A percentile compares a stretch with the other conserved stretches of the same genome.
Evolutionary conservation across 2,113 vertebrate genomes (phyloP).

Genomic region (Corythornis cristatus): DNA sequence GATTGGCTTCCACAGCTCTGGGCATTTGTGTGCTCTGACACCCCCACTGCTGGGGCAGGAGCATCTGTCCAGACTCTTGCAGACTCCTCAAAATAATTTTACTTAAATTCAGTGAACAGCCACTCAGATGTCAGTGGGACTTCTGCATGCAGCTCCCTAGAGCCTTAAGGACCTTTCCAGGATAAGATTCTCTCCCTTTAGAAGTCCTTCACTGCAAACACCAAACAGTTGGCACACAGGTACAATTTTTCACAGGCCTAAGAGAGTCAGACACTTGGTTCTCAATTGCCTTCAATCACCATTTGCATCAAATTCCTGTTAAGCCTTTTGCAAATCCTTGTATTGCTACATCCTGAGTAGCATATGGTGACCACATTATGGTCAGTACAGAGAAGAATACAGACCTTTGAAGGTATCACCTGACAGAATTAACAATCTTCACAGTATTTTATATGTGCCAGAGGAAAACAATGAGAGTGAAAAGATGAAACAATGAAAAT

Average conservation of each 20-base stretch:
- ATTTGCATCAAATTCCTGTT: not conserved
- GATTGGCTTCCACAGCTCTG: not conserved
- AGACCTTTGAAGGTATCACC: not conserved
- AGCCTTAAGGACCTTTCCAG: not conserved
- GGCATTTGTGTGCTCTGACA: too few species aligned
- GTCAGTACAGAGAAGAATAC: not conserved
- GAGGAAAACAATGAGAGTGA: not conserved
- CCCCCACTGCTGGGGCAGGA: not conserved
- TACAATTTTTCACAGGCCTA: not conserved
- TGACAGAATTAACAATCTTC: not conserved
- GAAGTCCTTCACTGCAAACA: not conserved
- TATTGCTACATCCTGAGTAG: fast-evolving
- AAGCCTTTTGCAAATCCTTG: not conserved
- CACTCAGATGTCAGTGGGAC: fast-evolving
- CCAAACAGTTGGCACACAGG: not conserved
- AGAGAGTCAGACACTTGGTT: not conserved
- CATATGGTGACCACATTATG: not conserved
- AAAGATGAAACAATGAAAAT: too few species aligned
- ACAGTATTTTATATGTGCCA: not conserved
- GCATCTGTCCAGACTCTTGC: not conserved
- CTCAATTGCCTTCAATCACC: not conserved
- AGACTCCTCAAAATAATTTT: not conserved
- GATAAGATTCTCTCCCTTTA: fast-evolving
- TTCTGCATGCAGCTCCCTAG: not conserved
- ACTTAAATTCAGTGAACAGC: not conserved